Percentiles rank a stretch among this genome's conserved stretches.
Conservation (phyloP, 2,888 invertebrate genomes). For the Stenolophus ochropezus region DNA sequence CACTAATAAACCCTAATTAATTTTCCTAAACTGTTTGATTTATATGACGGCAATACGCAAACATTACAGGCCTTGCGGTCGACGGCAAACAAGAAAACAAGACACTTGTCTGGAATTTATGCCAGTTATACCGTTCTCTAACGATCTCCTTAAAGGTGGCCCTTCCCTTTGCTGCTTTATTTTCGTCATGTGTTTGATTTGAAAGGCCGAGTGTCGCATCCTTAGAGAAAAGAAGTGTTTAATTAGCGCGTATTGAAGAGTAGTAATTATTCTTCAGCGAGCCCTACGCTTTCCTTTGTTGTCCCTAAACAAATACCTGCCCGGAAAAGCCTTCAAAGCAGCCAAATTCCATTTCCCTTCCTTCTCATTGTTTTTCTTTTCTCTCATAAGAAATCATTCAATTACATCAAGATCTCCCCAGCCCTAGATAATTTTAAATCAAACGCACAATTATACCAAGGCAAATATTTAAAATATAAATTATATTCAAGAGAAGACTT, state of each 20-base stretch:
- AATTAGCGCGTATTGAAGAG: neutral
- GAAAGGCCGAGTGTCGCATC: neutral
- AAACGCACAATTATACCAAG: neutral
- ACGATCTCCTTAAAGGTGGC: too few species aligned
- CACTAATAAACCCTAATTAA: slow-evolving; percentile 38
- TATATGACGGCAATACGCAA: neutral
- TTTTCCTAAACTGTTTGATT: slow-evolving; percentile 28
- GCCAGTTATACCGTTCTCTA: neutral
- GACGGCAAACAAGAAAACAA: neutral
- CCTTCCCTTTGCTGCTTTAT: neutral
- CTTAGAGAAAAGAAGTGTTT: neutral
- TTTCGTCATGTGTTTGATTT: neutral
- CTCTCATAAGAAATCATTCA: neutral
- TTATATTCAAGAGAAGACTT: neutral
- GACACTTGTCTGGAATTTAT: neutral
- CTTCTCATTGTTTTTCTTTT: neutral
- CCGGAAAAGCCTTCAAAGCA: neutral
- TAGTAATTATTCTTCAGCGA: neutral
- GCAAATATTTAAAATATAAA: neutral
- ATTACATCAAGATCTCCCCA: neutral
- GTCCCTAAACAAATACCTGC: slow-evolving; percentile 3
- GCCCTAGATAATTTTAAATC: neutral
- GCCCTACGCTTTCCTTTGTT: neutral
- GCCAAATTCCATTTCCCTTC: neutral
- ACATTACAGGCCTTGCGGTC: neutral